Evolutionary conservation across 1,140 invertebrate species (phyloP).

Genomic region (Pantala flavescens): DNA sequence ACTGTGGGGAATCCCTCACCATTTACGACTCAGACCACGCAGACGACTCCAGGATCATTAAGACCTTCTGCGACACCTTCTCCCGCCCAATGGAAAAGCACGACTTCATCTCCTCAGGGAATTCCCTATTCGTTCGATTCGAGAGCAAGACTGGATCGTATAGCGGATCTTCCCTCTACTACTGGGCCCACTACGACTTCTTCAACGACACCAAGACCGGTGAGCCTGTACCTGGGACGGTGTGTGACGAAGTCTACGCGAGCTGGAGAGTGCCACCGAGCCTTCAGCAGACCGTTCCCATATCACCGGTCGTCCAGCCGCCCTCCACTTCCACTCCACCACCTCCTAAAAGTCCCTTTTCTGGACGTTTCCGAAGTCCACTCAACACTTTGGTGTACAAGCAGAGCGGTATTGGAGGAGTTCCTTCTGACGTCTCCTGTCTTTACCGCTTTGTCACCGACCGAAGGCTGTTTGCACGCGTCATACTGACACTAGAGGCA

Average conservation of each 20-base stretch:
- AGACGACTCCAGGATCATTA: slow-evolving; percentile 76
- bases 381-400: slow-evolving; percentile 79
- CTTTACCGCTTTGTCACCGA: slow-evolving; percentile 74
- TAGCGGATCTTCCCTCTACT: slow-evolving; percentile 67
- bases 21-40: slow-evolving; percentile 75
- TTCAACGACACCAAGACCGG: slow-evolving; percentile 80
- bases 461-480: slow-evolving; percentile 61
- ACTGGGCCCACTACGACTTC: slow-evolving; percentile 87
- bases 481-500: slow-evolving; percentile 59
- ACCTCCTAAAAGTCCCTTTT: slow-evolving; percentile 22
- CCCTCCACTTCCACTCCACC: background rate
- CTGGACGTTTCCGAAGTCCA: slow-evolving; percentile 63
- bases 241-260: slow-evolving; percentile 75
- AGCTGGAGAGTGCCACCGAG: slow-evolving; percentile 53
- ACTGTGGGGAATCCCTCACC: slow-evolving; percentile 78
- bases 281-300: background rate
- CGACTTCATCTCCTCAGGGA: slow-evolving; percentile 77
- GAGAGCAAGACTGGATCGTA: slow-evolving; percentile 86
- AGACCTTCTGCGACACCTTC: slow-evolving; percentile 87
- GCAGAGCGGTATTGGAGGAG: slow-evolving; percentile 30
- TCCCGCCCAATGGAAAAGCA: slow-evolving; percentile 83
- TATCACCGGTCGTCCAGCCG: background rate
- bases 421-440: slow-evolving; percentile 59
- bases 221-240: slow-evolving; percentile 59
- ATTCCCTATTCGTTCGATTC: slow-evolving; percentile 73